Conservation (phyloP, 2,797 vertebrate genomes). For the Malacoctenus gilli region DNA sequence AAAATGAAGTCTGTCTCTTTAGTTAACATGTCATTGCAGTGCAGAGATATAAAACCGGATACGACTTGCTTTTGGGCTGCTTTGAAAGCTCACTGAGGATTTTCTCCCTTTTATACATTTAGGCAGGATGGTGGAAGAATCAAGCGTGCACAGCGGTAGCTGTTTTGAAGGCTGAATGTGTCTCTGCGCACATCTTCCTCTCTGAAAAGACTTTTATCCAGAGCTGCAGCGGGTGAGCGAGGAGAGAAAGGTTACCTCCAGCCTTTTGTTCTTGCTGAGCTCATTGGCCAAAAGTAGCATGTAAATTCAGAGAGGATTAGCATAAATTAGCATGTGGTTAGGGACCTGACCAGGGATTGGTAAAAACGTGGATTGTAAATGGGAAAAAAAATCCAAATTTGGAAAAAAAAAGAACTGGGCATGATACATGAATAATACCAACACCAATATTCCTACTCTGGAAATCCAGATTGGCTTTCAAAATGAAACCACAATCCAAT, state of each 20-base stretch:
- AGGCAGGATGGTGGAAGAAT: conserved; percentile 35
- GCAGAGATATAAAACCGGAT: conserved; percentile 12
- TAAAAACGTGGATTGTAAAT: conserved; percentile 12
- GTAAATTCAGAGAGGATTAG: conserved; percentile 59
- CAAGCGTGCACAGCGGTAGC: conserved; percentile 27
- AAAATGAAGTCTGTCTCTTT: conserved; percentile 25
- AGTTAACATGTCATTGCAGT: conserved; percentile 31
- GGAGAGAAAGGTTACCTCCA: conserved; percentile 57
- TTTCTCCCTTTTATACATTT: conserved; percentile 31
- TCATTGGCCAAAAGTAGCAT: conserved; percentile 56
- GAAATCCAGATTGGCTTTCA: conserved; percentile 7
- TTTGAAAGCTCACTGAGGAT: conserved; percentile 28
- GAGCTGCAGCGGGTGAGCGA: conserved; percentile 46
- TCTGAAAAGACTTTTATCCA: conserved; percentile 47
- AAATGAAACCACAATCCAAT: background rate
- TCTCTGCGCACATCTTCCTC: conserved; percentile 29
- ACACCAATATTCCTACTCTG: background rate
- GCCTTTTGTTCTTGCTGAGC: conserved; percentile 60
- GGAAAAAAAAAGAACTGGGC: conserved; percentile 26
- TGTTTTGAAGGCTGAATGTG: conserved; percentile 45
- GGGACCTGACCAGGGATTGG: conserved; percentile 34
- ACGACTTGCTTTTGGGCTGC: conserved; percentile 10
- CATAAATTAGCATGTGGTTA: conserved; percentile 65
- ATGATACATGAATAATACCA: conserved; percentile 12
- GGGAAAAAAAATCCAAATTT: conserved; percentile 24